These are phyloP conservation scores for Chionis minor DNA, from an alignment of 2,113 vertebrate genomes.

Conservation along the genomic window DNA sequence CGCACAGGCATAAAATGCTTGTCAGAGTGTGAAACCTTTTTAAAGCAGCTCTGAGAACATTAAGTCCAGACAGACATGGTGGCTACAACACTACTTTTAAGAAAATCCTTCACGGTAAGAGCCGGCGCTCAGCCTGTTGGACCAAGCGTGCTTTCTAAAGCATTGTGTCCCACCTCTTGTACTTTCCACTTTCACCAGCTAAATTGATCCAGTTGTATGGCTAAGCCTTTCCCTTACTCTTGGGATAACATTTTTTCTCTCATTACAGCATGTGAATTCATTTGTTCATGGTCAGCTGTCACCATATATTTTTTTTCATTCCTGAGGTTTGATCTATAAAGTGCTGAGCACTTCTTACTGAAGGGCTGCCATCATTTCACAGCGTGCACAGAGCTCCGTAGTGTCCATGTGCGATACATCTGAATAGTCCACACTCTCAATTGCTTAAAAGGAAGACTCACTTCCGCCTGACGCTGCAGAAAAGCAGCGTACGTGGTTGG, in stretches of 20 bases:
- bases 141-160: not conserved
- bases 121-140: not conserved
- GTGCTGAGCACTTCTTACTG: not conserved
- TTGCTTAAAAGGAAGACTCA: not conserved
- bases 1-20: not conserved
- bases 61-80: not conserved
- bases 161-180: not conserved
- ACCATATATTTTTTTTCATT: not conserved
- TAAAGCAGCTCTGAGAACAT: not conserved
- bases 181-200: not conserved
- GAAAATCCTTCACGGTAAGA: not conserved
- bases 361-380: not conserved
- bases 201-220: not conserved
- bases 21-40: not conserved
- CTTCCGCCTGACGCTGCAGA: not conserved
- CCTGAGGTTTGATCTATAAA: not conserved
- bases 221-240: not conserved
- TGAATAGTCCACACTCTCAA: not conserved
- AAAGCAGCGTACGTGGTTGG: not conserved
- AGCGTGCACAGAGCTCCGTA: fast-evolving
- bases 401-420: fast-evolving
- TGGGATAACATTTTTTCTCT: not conserved
- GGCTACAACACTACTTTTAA: not conserved
- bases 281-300: not conserved
- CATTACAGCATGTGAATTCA: not conserved